These are phyloP conservation scores for Corythoichthys intestinalis DNA, from an alignment of 2,113 vertebrate species.

Conservation along the genomic window DNA sequence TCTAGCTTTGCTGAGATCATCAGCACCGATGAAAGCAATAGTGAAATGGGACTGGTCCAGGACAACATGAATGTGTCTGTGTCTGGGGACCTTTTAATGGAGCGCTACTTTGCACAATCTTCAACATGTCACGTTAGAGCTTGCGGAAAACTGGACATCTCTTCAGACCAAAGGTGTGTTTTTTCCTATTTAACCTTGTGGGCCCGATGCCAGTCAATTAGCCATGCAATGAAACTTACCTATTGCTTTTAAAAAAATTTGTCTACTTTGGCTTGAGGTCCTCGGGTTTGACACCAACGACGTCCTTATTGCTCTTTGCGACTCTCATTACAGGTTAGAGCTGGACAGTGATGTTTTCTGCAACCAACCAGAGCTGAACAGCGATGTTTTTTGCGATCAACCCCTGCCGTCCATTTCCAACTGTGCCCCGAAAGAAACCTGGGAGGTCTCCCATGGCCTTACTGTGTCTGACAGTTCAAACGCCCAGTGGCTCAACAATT, in stretches of 20 bases:
- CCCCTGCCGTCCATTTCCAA: slow-evolving; percentile 54
- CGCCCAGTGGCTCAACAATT: slow-evolving; percentile 33
- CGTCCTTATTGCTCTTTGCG: slow-evolving; percentile 3
- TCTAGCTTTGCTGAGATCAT: slow-evolving; percentile 22
- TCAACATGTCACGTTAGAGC: slow-evolving; percentile 46
- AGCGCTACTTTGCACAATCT: slow-evolving; percentile 64
- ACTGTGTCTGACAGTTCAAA: neutral
- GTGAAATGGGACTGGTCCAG: slow-evolving; percentile 25
- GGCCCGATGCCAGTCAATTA: neutral
- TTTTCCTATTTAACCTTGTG: neutral
- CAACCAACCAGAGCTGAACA: slow-evolving; percentile 65
- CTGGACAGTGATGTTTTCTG: slow-evolving; percentile 63
- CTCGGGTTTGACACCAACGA: neutral
- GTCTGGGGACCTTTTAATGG: slow-evolving; percentile 61
- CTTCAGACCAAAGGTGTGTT: slow-evolving; percentile 51
- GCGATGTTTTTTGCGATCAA: slow-evolving; percentile 59
- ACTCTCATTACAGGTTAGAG: slow-evolving; percentile 52
- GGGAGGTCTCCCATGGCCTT: neutral
- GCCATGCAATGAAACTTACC: neutral
- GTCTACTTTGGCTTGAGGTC: neutral
- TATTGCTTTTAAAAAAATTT: too few relatives aligned
- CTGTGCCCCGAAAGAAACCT: slow-evolving; percentile 23
- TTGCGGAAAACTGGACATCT: slow-evolving; percentile 57
- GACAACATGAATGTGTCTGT: slow-evolving; percentile 26
- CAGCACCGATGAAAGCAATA: slow-evolving; percentile 9